A percentile compares a stretch with the other conserved stretches of the same genome.
These are phyloP conservation scores for Brenthis hecate DNA, from an alignment of 2,888 invertebrate genomes.

Conservation along the genomic window DNA sequence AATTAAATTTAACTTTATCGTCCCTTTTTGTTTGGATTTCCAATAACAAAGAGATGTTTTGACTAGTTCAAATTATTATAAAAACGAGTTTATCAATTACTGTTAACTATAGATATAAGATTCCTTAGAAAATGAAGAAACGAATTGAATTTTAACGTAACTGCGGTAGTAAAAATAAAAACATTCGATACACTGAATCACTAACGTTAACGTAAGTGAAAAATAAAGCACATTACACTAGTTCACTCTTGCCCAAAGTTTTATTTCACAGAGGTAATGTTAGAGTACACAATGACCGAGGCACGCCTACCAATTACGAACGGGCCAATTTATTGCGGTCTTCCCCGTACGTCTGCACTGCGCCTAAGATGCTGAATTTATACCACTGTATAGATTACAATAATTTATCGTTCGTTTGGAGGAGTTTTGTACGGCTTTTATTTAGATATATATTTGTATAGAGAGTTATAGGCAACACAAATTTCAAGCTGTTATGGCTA, in stretches of 20 bases:
- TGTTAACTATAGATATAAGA: no score
- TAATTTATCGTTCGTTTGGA: conserved; percentile 15
- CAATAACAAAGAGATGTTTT: no score
- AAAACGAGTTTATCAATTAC: no score
- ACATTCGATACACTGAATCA: neutral
- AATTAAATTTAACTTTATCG: no score
- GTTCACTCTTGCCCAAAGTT: conserved; percentile 17
- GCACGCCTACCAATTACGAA: conserved; percentile 34
- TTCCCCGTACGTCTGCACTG: conserved; percentile 29
- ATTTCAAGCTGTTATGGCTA: no score
- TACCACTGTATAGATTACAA: conserved; percentile 21
- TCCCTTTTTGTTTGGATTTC: no score
- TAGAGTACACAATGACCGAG: conserved; percentile 23
- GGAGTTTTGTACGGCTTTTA: conserved; percentile 4
- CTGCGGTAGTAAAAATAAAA: no score
- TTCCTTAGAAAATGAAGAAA: no score
- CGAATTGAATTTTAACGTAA: no score
- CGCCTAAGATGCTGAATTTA: conserved; percentile 31
- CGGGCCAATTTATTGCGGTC: conserved; percentile 32
- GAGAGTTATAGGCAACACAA: no score
- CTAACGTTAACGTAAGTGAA: neutral
- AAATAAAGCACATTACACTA: neutral
- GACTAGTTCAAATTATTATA: no score
- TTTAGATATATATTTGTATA: no score
- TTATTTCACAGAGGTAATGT: conserved; percentile 24